Conservation (phyloP, 2,113 vertebrate genomes). For the Cyanoliseus patagonus region DNA sequence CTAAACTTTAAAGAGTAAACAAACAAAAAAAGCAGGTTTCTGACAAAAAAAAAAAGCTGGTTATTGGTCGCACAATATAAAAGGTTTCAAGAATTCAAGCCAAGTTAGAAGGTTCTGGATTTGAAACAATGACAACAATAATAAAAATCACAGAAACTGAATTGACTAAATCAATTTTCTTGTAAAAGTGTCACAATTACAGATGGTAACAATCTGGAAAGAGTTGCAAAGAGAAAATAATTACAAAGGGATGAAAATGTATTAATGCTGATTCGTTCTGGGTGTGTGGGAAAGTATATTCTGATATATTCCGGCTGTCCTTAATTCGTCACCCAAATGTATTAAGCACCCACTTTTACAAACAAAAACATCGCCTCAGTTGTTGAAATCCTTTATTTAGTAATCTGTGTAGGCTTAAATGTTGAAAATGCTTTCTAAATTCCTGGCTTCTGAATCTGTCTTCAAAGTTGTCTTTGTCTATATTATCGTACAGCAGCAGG, state of each 20-base stretch:
- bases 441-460: slow-evolving; percentile 49
- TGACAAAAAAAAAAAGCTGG: slow-evolving; percentile 4
- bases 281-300: slow-evolving; percentile 59
- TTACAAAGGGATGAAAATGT: slow-evolving; percentile 66
- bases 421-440: slow-evolving; percentile 55
- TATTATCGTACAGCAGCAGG: slow-evolving; percentile 59
- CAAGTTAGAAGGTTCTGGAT: slow-evolving; percentile 72
- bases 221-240: slow-evolving; percentile 73
- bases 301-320: slow-evolving; percentile 65
- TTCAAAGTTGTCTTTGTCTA: slow-evolving; percentile 46
- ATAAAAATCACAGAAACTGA: slow-evolving; percentile 65
- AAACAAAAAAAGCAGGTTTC: slow-evolving; percentile 25
- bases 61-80: slow-evolving; percentile 65
- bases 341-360: slow-evolving; percentile 57
- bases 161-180: slow-evolving; percentile 61
- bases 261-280: slow-evolving; percentile 56
- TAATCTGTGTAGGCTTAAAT: slow-evolving; percentile 52
- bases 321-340: slow-evolving; percentile 67
- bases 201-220: slow-evolving; percentile 77
- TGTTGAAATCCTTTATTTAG: slow-evolving; percentile 56
- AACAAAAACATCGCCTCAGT: slow-evolving; percentile 57
- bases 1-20: slow-evolving; percentile 36
- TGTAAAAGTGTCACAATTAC: slow-evolving; percentile 69
- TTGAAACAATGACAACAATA: slow-evolving; percentile 65
- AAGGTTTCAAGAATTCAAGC: slow-evolving; percentile 45